Conservation (phyloP, 2,888 invertebrate species). For the Conus canariensis region DNA sequence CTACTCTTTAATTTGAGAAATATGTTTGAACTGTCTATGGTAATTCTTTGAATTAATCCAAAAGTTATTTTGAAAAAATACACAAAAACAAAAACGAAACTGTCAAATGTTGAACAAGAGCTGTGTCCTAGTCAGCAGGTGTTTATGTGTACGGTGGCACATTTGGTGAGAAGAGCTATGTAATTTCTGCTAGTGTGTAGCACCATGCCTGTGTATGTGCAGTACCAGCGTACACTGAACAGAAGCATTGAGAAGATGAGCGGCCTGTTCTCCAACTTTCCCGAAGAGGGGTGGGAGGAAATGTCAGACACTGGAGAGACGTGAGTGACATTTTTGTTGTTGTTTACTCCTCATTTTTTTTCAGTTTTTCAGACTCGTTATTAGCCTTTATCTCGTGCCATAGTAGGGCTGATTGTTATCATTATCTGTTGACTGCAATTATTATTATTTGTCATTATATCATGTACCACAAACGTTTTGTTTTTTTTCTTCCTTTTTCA, state of each 20-base stretch:
- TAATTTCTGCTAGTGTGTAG: neutral
- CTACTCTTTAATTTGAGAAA: too few species aligned
- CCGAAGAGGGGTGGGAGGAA: constrained; percentile 75
- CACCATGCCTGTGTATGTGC: neutral
- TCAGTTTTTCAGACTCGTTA: neutral
- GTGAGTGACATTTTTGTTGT: constrained; percentile 54
- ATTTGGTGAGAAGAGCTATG: too few species aligned
- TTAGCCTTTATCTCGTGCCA: neutral
- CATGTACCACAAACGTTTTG: neutral
- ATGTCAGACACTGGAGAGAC: constrained; percentile 67
- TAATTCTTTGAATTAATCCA: too few species aligned
- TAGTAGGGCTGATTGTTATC: too few species aligned
- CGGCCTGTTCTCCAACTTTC: constrained; percentile 60
- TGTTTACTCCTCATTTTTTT: neutral
- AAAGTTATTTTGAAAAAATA: too few species aligned
- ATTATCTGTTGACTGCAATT: too few species aligned
- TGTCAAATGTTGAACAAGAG: too few species aligned
- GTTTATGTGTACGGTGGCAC: too few species aligned
- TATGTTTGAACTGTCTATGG: too few species aligned
- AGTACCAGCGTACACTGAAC: constrained; percentile 65
- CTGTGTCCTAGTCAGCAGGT: too few species aligned
- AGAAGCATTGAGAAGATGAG: constrained; percentile 65
- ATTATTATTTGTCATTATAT: too few species aligned
- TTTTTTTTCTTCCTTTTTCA: neutral
- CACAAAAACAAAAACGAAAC: too few species aligned